A percentile compares a stretch with the other conserved stretches of the same genome.
phyloP scores from a whole-genome alignment of 2,888 invertebrate species.

The Drosophila phalerata region DNA sequence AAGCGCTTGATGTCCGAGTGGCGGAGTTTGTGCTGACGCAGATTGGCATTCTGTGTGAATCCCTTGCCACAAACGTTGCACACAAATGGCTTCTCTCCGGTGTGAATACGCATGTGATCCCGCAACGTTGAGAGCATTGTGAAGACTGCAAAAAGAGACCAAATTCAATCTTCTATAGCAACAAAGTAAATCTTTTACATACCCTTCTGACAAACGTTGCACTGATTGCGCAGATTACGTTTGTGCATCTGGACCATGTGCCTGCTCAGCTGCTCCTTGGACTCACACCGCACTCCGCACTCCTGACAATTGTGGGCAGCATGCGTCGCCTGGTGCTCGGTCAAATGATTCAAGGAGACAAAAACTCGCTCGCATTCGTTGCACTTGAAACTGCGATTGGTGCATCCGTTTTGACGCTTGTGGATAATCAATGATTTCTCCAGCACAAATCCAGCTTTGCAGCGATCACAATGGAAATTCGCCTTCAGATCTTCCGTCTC shows the following conservation, averaged over 20 bases:
- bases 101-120: slow-evolving; percentile 87
- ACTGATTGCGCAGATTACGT: slow-evolving; percentile 86
- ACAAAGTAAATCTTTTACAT: slow-evolving; percentile 6
- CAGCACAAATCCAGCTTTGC: slow-evolving; percentile 83
- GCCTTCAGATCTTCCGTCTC: slow-evolving; percentile 48
- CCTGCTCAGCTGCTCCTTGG: slow-evolving; percentile 85
- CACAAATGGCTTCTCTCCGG: slow-evolving; percentile 88
- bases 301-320: slow-evolving; percentile 75
- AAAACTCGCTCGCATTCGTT: slow-evolving; percentile 86
- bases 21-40: slow-evolving; percentile 87
- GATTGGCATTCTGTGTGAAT: slow-evolving; percentile 88
- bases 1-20: slow-evolving; percentile 87
- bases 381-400: slow-evolving; percentile 86
- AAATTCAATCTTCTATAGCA: not conserved
- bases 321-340: slow-evolving; percentile 86
- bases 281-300: slow-evolving; percentile 85
- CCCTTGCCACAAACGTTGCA: slow-evolving; percentile 87
- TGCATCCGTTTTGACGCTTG: slow-evolving; percentile 85
- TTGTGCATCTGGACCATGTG: slow-evolving; percentile 86
- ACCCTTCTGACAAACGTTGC: slow-evolving; percentile 84
- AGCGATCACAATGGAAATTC: slow-evolving; percentile 80
- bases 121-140: slow-evolving; percentile 87
- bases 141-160: slow-evolving; percentile 76
- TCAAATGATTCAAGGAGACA: slow-evolving; percentile 87
- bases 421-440: slow-evolving; percentile 82